Conservation (phyloP, 2,797 vertebrate species). For the Chromis chromis region DNA sequence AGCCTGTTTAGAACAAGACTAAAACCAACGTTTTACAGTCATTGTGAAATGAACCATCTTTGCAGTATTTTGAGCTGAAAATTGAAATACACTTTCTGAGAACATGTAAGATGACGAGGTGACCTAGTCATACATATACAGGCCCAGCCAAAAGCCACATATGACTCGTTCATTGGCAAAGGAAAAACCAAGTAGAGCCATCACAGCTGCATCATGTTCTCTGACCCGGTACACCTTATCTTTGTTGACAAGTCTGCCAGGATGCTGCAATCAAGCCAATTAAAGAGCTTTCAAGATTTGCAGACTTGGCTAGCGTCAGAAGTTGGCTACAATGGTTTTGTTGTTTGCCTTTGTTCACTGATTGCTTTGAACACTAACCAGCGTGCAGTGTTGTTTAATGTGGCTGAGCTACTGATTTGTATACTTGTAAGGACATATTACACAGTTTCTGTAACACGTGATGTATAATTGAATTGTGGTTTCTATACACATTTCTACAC, state of each 20-base stretch:
- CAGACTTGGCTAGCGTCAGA: neutral
- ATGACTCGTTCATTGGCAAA: neutral
- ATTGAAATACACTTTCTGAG: no score
- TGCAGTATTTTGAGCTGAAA: no score
- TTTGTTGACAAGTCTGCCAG: slow-evolving; percentile 1
- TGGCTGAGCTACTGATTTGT: neutral
- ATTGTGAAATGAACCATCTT: no score
- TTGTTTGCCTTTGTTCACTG: neutral
- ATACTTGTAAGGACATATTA: neutral
- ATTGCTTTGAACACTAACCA: neutral
- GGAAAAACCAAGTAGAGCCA: neutral
- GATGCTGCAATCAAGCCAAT: slow-evolving; percentile 10
- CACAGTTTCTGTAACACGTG: neutral
- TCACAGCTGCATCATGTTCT: slow-evolving; percentile 4
- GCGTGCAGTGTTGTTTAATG: neutral
- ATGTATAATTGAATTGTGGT: no score
- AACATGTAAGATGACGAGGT: slow-evolving; percentile 2
- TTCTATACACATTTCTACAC: no score
- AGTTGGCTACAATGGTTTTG: neutral
- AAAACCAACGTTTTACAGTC: no score
- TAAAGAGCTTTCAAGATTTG: neutral
- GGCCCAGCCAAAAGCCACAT: neutral
- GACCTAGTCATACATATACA: neutral
- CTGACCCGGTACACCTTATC: neutral
- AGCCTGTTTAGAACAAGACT: no score